Base-by-base conservation (phyloP, 2,888 invertebrate species). In the Lordiphosa andalusiaca region DNA sequence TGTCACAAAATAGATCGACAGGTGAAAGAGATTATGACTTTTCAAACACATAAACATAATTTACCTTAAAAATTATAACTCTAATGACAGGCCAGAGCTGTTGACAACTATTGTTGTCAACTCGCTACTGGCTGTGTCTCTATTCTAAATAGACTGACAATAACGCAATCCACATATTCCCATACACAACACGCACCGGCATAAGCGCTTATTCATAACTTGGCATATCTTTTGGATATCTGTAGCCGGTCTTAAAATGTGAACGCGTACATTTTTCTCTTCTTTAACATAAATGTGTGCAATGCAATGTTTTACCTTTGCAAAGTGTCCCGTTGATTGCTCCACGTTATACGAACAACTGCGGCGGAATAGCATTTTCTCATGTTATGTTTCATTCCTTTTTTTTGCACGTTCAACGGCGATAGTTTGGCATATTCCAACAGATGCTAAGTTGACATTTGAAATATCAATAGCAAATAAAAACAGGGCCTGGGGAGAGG, bases 301-400 rank as follows among this genome's bases (percentile, higher is more conserved):
- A 66, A 56, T 56, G 65, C 70, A 66, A 67, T 81, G 59, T 46
- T 80, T 80, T 86, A 89, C 89, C 89, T 89, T 87, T 81, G 82
- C 80, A 72, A 84, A 86, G 71, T 86, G 87, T 62, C 86, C 86
- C 73, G 83, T 85, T 63, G 87, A 86, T 78, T 89, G 87, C 77
- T 89, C 86, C 80, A 89, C 88, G 76, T 88, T 84, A 71, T 89
- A 89, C 69, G 77, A 67, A 78, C 86, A 84, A 59, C 88, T 87
- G 67, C 88, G 86, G 60, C 89, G 88, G 60, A 88, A 84, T 65
- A 89, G 61, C 89, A 89, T 89, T 71, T 77, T 68, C 53, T 23
- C 16, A 10, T 16, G 13, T 33, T 23, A 46, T 38, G 19, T 46
- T 38, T 39, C 50, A 16, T 23, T 3, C 33, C 36, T 39, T 35